Percentiles rank a stretch among this genome's conserved stretches.
phyloP scores from a whole-genome alignment of 2,888 invertebrate species.

The Drosophila pseudotakahashii region DNA sequence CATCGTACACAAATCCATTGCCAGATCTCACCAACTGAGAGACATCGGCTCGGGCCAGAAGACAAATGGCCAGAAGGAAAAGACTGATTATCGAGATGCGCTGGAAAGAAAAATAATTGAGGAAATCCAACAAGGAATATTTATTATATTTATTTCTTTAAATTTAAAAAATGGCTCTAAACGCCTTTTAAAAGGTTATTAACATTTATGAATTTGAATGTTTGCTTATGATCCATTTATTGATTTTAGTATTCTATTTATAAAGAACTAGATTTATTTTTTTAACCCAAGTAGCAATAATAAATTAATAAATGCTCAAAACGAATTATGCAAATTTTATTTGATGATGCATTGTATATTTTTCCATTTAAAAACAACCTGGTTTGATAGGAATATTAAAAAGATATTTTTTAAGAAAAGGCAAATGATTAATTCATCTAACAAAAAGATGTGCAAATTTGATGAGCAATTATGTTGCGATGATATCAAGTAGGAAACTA shows the following conservation, averaged over 20 bases:
- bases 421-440: neutral
- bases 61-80: conserved; percentile 38
- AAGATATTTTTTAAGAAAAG: neutral
- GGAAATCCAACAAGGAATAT: neutral
- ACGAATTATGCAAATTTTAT: neutral
- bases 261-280: conserved; percentile 1
- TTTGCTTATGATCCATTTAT: neutral
- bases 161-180: neutral
- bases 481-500: neutral
- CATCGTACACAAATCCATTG: conserved; percentile 78
- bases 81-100: conserved; percentile 50
- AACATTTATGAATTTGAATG: no score
- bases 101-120: conserved; percentile 16
- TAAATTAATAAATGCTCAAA: neutral
- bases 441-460: neutral
- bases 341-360: neutral
- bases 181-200: neutral
- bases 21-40: conserved; percentile 74
- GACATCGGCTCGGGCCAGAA: conserved; percentile 58
- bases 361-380: neutral
- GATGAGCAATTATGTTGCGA: neutral
- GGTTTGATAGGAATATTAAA: neutral
- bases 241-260: neutral
- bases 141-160: neutral
- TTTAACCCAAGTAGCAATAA: neutral